Evolutionary conservation across 1,140 invertebrate species (phyloP).

Genomic region (Euwallacea fornicatus): DNA sequence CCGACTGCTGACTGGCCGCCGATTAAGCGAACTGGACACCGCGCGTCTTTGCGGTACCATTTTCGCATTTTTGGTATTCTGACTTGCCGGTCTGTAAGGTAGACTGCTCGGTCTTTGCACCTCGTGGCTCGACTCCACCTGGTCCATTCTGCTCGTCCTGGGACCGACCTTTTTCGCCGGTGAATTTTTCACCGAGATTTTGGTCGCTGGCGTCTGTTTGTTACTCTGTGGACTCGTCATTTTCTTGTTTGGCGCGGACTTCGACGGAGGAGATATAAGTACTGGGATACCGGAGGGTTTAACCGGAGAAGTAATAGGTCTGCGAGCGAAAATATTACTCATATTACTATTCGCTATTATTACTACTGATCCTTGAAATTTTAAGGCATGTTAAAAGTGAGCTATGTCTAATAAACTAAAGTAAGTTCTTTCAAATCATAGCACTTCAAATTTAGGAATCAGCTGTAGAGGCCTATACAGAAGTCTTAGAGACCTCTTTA

Average conservation of each 20-base stretch:
- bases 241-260: conserved; percentile 42
- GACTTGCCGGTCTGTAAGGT: conserved; percentile 63
- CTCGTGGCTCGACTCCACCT: conserved; percentile 51
- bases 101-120: conserved; percentile 63
- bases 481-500: too few relatives aligned
- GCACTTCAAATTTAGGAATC: too few relatives aligned
- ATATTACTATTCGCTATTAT: background rate
- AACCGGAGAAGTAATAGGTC: conserved; percentile 64
- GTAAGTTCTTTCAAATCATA: too few relatives aligned
- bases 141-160: conserved; percentile 63
- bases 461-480: too few relatives aligned
- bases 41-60: conserved; percentile 62
- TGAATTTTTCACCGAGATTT: conserved; percentile 31
- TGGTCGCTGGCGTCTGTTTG: background rate
- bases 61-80: conserved; percentile 55
- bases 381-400: too few relatives aligned
- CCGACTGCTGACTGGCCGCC: conserved; percentile 45
- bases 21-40: conserved; percentile 61
- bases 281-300: conserved; percentile 56
- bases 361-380: too few relatives aligned
- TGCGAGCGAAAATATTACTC: conserved; percentile 11
- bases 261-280: conserved; percentile 39
- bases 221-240: conserved; percentile 26
- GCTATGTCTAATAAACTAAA: too few relatives aligned
- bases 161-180: conserved; percentile 34